Base-by-base conservation (phyloP, 2,888 invertebrate species). In the Lymantria dispar region DNA sequence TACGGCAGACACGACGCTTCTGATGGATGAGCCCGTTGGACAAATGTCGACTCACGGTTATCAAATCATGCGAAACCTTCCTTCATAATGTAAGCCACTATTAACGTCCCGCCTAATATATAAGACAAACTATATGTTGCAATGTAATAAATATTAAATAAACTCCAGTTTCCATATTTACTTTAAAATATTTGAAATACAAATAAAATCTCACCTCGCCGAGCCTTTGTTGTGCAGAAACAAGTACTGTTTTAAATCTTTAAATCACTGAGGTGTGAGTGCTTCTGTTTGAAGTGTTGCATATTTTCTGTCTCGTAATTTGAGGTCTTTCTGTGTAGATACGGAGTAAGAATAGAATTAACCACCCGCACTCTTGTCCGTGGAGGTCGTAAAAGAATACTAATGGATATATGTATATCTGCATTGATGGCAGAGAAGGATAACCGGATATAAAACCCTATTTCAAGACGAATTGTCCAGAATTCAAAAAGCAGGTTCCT, bases 11-110 rank as follows among this genome's bases (percentile, higher is more conserved):
- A 59, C 57, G 62, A 54, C 57, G 66, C 53, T 43, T 36, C 59
- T 78, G 77, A 80, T 80, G 64, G 77, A 80, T 80, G 80, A 68
- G 69, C 55, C 58, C 55, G 62, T 62, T 62, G 68, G 66, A 64
- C 67, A 67, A 76, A 62, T 67, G 80, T 68, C 69, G 67, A 72
- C 73, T 80, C 81, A 80, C 60, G 70, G 63, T 70, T 70, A 75
- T 76, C 77, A 78, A 80, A 80, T 80, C 74, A 78, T 63, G 68
- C 55, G 58, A 64, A 55, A 62, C 55, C 54, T 57, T 57, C 50
- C 48, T 44, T 57, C 46, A 57, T 52, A 58, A 59, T 52, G 40
- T 58, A 46, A 40, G 43, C 51, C 44, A 47, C 52, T 61, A 58
- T 58, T 64, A 64, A 50, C 45, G 64, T 56, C 44, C 59, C 58